These are phyloP conservation scores for Whitmania pigra DNA, from an alignment of 1,140 invertebrate genomes.

Conservation along the genomic window DNA sequence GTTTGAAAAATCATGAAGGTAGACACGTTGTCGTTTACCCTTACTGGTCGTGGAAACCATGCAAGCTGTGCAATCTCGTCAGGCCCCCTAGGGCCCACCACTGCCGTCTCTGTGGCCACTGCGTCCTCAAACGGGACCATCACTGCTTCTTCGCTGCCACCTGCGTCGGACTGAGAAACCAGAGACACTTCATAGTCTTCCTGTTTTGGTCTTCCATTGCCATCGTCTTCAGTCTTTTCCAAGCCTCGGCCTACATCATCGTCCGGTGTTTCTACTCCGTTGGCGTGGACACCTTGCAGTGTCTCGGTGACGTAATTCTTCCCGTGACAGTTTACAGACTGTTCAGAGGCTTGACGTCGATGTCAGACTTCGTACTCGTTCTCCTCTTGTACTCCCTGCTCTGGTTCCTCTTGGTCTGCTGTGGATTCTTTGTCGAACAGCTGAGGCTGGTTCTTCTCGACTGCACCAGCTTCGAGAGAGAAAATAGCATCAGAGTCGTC, in stretches of 20 bases:
- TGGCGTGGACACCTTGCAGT: not conserved
- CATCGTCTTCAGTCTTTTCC: conserved; percentile 18
- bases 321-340: conserved; percentile 18
- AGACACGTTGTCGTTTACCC: conserved; percentile 19
- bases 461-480: conserved; percentile 22
- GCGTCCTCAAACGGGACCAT: conserved; percentile 58
- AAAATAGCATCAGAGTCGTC: conserved; percentile 20
- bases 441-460: not conserved
- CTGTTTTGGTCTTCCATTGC: conserved; percentile 20
- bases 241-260: conserved; percentile 18
- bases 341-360: conserved; percentile 17
- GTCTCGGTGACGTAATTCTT: conserved; percentile 17
- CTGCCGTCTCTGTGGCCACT: conserved; percentile 30
- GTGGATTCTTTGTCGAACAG: conserved; percentile 21
- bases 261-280: conserved; percentile 1
- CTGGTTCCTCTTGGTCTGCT: conserved; percentile 19
- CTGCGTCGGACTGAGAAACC: conserved; percentile 75
- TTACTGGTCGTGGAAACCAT: conserved; percentile 26
- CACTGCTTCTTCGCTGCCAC: conserved; percentile 82
- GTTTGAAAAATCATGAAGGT: not conserved
- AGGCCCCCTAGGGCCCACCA: conserved; percentile 32
- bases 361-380: not conserved
- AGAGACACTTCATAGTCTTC: conserved; percentile 61
- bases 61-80: conserved; percentile 11
- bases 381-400: conserved; percentile 24